Evolutionary conservation across 2,888 invertebrate genomes (phyloP), one percentile per base, ranked within the genome.

Genomic region (Linnaemya vulpina): DNA sequence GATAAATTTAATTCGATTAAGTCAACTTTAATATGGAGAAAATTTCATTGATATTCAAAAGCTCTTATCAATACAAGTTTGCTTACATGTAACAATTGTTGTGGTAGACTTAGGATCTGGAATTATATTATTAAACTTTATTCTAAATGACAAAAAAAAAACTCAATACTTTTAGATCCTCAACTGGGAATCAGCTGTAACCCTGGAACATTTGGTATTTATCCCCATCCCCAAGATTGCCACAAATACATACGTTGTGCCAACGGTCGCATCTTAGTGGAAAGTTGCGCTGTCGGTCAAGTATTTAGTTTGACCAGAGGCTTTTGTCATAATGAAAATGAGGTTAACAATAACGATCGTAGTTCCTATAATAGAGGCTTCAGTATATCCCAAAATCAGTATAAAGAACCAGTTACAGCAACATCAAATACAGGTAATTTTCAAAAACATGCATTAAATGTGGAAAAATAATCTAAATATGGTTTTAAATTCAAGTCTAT

Each of bases 181-280:
- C 46, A 75, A 15, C 53, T 82, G 43, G 83, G 75, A 10, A n/a
- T 86, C 4, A 87, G 46, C 1, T 95, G 94, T 89, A 93, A 93
- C 1, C 86, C 89, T 1, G 92, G 92, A 38, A 89, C 91, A n/a
- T 93, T 91, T 76, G 95, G 95, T 0, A 87, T 94, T 13, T 89
- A 93, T 58, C 93, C 94, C 0, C 94, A 95, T 90, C 94, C 94
- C 0, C 89, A 89, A 0, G 93, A 94, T 85, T 95, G 95, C 86
- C 92, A 92, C 0, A 94, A 94, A 88, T 95, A 94, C 89, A 88
- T 95, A 60, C 94, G 94, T 87, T 95, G 95, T 88, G 93, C 92
- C 4, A 92, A 94, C 86, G 95, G 86, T 3, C 83, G 94, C 1
- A 89, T 90, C 20, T 93, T 94, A 1, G 92, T 93, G 7, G 94